Conservation (phyloP, 2,113 vertebrate species). For the Clarias macrocephalus region DNA sequence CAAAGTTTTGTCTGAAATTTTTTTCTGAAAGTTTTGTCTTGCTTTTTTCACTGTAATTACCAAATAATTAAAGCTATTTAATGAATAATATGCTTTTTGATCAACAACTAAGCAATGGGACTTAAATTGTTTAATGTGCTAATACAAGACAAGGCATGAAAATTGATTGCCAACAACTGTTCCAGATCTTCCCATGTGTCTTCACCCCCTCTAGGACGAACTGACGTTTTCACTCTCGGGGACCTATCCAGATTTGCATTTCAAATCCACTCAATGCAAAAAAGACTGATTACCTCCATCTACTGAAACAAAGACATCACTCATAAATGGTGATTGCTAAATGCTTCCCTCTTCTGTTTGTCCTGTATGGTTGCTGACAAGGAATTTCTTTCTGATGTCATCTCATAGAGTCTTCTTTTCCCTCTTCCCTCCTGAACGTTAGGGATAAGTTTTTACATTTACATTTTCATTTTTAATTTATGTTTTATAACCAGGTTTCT, state of each 20-base stretch:
- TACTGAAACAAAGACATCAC: background rate
- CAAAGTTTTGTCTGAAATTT: background rate
- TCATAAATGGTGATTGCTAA: background rate
- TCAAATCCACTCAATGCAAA: slow-evolving; percentile 8
- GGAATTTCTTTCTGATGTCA: background rate
- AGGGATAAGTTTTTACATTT: background rate
- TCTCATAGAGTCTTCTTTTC: background rate
- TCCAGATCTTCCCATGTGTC: background rate
- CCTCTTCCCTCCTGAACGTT: accelerated
- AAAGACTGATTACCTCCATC: background rate
- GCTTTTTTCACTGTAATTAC: background rate
- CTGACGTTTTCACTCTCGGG: background rate
- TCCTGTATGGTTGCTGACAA: background rate
- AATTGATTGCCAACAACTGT: background rate
- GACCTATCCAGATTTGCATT: background rate
- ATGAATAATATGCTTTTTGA: background rate
- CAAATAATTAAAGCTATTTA: background rate
- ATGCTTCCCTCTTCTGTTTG: background rate
- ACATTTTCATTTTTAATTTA: background rate
- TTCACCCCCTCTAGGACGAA: background rate
- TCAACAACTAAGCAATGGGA: background rate
- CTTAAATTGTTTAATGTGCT: background rate
- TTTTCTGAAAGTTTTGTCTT: no score
- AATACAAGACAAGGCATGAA: background rate
- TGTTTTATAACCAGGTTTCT: background rate